phyloP scores from a whole-genome alignment of 2,888 invertebrate genomes.

The Heteromurus nitidus region DNA sequence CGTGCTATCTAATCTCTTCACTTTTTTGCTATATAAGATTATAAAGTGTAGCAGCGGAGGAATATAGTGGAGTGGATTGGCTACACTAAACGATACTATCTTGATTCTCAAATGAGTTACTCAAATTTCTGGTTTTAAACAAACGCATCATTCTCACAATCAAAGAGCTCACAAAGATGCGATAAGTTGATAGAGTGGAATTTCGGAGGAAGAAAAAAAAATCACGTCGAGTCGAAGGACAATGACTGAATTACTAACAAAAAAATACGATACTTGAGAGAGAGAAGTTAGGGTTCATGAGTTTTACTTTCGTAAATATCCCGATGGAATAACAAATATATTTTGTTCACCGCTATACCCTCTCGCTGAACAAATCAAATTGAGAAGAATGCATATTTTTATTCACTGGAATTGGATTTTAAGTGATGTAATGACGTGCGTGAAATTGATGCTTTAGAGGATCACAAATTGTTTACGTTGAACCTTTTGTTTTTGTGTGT shows the following conservation, averaged over 20 bases:
- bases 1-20: too few species aligned
- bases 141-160: not conserved
- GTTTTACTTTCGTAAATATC: too few species aligned
- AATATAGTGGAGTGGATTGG: not conserved
- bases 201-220: not conserved
- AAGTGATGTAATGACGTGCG: slow-evolving; percentile 21
- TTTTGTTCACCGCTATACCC: too few species aligned
- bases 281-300: not conserved
- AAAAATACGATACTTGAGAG: not conserved
- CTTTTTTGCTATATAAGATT: too few species aligned
- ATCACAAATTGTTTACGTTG: too few species aligned
- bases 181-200: not conserved
- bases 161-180: not conserved
- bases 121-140: slow-evolving; percentile 45
- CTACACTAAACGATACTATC: not conserved
- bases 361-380: too few species aligned
- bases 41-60: too few species aligned
- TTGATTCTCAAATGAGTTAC: slow-evolving; percentile 17
- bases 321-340: too few species aligned
- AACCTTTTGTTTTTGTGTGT: too few species aligned
- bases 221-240: slow-evolving; percentile 35
- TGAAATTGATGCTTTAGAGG: slow-evolving; percentile 8
- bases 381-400: too few species aligned
- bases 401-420: slow-evolving; percentile 6
- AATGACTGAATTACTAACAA: slow-evolving; percentile 36